Conservation (phyloP, 1,140 invertebrate species). For the Choristoneura fumiferana region DNA sequence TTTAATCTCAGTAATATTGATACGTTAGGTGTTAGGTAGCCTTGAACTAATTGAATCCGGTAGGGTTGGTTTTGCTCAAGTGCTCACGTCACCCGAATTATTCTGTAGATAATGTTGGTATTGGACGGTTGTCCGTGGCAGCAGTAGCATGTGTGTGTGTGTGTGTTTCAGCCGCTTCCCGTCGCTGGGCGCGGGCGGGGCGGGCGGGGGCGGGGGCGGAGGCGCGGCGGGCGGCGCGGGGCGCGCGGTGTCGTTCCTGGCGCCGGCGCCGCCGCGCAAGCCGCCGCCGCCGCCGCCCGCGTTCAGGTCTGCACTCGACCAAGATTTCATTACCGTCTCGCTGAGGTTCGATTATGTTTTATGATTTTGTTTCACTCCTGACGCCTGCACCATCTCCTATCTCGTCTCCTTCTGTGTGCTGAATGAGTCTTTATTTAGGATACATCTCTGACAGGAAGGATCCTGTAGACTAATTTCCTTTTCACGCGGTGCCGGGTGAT, state of each 20-base stretch:
- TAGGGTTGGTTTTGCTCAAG: too few species aligned
- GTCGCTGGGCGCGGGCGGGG: slow-evolving; percentile 68
- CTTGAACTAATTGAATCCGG: too few species aligned
- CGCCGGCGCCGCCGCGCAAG: slow-evolving; percentile 83
- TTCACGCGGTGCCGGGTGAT: too few species aligned
- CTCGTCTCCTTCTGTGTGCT: background rate
- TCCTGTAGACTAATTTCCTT: too few species aligned
- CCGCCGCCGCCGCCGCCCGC: slow-evolving; percentile 86
- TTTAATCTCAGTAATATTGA: too few species aligned
- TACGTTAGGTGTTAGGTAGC: too few species aligned
- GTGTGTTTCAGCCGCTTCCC: slow-evolving; percentile 59
- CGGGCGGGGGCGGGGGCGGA: slow-evolving; percentile 83
- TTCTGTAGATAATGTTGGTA: too few species aligned
- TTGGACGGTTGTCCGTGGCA: too few species aligned
- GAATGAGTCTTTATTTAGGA: too few species aligned
- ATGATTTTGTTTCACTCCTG: slow-evolving; percentile 48
- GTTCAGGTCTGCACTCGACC: slow-evolving; percentile 87
- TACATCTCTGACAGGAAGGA: too few species aligned
- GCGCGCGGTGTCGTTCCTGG: slow-evolving; percentile 82
- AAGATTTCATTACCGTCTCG: slow-evolving; percentile 81
- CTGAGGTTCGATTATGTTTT: slow-evolving; percentile 79
- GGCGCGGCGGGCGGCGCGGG: slow-evolving; percentile 67
- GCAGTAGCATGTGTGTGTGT: too few species aligned
- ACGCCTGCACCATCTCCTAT: slow-evolving; percentile 22
- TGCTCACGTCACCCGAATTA: too few species aligned